A percentile compares a stretch with the other conserved stretches of the same genome.
These are phyloP conservation scores for Arizona elegans DNA, from an alignment of 2,113 vertebrate species.

Conservation along the genomic window DNA sequence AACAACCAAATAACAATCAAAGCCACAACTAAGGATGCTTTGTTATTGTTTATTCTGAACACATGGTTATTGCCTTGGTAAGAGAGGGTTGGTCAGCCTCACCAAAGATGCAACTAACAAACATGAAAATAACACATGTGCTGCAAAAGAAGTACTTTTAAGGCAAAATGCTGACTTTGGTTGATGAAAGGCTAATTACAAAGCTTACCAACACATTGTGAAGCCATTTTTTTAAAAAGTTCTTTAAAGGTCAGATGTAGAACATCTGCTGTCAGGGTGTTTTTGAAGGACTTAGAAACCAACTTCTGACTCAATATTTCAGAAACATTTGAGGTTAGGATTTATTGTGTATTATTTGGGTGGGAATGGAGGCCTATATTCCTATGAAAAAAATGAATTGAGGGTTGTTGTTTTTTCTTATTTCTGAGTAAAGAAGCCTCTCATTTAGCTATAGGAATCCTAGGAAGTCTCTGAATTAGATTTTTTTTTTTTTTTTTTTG, in stretches of 20 bases:
- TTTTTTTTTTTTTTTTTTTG: neutral
- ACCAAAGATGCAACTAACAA: neutral
- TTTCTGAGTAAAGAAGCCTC: neutral
- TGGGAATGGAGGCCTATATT: neutral
- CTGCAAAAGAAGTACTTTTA: neutral
- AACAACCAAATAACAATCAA: neutral
- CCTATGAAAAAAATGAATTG: neutral
- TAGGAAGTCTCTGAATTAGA: neutral
- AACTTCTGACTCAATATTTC: neutral
- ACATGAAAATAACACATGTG: neutral
- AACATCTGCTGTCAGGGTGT: neutral
- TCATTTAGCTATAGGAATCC: neutral
- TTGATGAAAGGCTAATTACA: neutral
- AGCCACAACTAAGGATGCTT: conserved; percentile 1
- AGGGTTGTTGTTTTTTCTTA: neutral
- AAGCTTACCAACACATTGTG: neutral
- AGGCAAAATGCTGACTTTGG: neutral
- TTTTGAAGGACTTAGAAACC: neutral
- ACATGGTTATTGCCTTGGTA: neutral
- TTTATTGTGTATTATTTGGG: neutral
- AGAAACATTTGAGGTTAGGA: neutral
- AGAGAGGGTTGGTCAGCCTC: neutral
- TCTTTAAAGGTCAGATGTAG: neutral
- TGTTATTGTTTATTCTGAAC: neutral
- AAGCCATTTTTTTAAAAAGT: neutral